Evolutionary conservation across 2,888 invertebrate species (phyloP).

Genomic region (Teleiodes luculella): DNA sequence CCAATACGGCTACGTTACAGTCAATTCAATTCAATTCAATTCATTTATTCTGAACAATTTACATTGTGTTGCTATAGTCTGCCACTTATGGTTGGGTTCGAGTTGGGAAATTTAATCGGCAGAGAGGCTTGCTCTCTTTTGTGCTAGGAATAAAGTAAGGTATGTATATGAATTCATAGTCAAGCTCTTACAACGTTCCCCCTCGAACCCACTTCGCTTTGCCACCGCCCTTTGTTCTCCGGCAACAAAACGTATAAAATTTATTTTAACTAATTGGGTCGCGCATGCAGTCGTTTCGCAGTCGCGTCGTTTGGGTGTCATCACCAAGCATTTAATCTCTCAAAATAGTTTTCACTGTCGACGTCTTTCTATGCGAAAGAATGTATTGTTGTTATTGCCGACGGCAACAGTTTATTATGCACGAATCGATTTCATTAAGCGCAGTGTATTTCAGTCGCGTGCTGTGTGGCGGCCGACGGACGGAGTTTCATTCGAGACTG

Average conservation of each 20-base stretch:
- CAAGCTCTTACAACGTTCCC: slow-evolving; percentile 8
- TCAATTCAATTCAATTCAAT: too few species aligned
- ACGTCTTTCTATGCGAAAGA: slow-evolving; percentile 8
- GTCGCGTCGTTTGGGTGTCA: slow-evolving; percentile 1
- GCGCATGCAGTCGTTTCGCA: slow-evolving; percentile 1
- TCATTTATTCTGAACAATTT: too few species aligned
- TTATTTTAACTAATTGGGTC: slow-evolving; percentile 22
- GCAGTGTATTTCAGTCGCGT: slow-evolving; percentile 46
- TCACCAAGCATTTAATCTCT: background rate
- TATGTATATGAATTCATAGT: slow-evolving; percentile 1
- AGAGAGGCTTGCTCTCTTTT: slow-evolving; percentile 8
- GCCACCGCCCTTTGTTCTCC: slow-evolving; percentile 18
- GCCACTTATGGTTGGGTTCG: background rate
- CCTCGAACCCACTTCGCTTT: slow-evolving; percentile 10
- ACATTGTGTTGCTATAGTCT: too few species aligned
- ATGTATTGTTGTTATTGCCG: slow-evolving; percentile 23
- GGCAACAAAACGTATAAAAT: slow-evolving; percentile 13
- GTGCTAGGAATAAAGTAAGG: background rate
- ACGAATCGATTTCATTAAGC: slow-evolving; percentile 48
- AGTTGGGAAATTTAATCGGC: slow-evolving; percentile 6
- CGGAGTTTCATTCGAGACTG: slow-evolving; percentile 26
- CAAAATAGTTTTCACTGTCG: background rate
- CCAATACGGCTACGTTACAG: too few species aligned
- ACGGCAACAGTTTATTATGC: slow-evolving; percentile 31
- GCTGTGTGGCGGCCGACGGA: slow-evolving; percentile 30